Conservation (phyloP, 2,113 vertebrate genomes). For the Sorex fumeus region DNA sequence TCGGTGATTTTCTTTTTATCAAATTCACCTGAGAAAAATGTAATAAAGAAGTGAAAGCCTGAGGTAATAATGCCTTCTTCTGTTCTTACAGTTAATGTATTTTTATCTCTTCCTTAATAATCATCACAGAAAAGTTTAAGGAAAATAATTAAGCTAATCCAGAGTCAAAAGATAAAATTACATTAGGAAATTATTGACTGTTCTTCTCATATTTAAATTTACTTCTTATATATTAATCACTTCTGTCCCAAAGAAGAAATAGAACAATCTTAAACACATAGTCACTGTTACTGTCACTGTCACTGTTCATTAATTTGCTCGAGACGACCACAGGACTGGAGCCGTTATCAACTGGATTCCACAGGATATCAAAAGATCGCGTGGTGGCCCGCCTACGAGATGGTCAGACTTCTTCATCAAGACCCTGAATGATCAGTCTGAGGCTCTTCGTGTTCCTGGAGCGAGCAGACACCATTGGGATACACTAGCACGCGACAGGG, state of each 20-base stretch:
- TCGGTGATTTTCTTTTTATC: constrained; percentile 18
- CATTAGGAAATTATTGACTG: too few relatives aligned
- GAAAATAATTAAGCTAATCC: neutral
- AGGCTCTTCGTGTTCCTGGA: too few relatives aligned
- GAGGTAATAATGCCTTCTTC: neutral
- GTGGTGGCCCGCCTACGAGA: neutral
- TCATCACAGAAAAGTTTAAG: neutral
- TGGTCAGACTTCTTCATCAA: too few relatives aligned
- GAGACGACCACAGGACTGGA: too few relatives aligned
- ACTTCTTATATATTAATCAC: neutral
- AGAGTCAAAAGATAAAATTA: constrained; percentile 9
- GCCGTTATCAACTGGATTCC: too few relatives aligned
- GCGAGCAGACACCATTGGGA: too few relatives aligned
- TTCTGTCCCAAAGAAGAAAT: constrained; percentile 16
- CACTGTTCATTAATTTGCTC: too few relatives aligned
- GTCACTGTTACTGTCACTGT: too few relatives aligned
- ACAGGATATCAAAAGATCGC: too few relatives aligned
- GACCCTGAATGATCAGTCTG: too few relatives aligned
- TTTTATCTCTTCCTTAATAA: constrained; percentile 54
- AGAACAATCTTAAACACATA: constrained; percentile 26
- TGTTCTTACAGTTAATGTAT: constrained; percentile 5
- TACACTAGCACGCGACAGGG: too few relatives aligned
- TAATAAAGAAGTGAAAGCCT: neutral
- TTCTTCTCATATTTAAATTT: constrained; percentile 32
- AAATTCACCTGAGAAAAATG: neutral